These are phyloP conservation scores for Corythornis vintsioides DNA, from an alignment of 2,113 vertebrate genomes.

Conservation along the genomic window DNA sequence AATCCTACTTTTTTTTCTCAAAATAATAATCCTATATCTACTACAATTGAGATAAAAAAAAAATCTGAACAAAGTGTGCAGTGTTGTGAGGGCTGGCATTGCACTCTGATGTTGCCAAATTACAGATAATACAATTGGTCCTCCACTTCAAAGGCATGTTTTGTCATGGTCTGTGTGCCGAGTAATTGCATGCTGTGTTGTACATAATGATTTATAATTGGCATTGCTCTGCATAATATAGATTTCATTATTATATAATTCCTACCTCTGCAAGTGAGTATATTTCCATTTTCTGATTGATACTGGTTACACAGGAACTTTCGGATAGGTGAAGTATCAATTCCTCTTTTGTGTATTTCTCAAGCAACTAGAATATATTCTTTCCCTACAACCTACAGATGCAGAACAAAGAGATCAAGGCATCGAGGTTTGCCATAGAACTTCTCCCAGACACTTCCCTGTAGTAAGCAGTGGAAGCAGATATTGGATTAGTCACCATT, in stretches of 20 bases:
- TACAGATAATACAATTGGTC: neutral
- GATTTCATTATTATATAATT: neutral
- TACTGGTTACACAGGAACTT: neutral
- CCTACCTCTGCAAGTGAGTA: neutral
- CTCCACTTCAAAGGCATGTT: neutral
- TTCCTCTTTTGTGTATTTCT: neutral
- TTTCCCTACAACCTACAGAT: neutral
- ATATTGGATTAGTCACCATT: neutral
- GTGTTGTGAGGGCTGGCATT: neutral
- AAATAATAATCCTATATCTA: neutral
- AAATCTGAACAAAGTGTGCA: neutral
- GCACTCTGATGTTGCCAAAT: neutral
- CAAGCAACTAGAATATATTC: neutral
- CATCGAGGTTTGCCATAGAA: neutral
- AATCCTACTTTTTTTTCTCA: neutral
- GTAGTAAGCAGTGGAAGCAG: neutral
- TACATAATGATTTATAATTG: conserved; percentile 18
- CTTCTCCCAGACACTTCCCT: neutral
- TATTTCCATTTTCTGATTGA: conserved; percentile 6
- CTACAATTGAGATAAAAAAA: neutral
- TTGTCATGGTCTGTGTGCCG: conserved; percentile 10
- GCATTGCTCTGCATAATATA: neutral
- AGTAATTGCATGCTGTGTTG: conserved; percentile 18
- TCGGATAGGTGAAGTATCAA: neutral
- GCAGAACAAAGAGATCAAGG: neutral